These are phyloP conservation scores for Caerostris extrusa DNA, from an alignment of 1,140 invertebrate species.

Conservation along the genomic window DNA sequence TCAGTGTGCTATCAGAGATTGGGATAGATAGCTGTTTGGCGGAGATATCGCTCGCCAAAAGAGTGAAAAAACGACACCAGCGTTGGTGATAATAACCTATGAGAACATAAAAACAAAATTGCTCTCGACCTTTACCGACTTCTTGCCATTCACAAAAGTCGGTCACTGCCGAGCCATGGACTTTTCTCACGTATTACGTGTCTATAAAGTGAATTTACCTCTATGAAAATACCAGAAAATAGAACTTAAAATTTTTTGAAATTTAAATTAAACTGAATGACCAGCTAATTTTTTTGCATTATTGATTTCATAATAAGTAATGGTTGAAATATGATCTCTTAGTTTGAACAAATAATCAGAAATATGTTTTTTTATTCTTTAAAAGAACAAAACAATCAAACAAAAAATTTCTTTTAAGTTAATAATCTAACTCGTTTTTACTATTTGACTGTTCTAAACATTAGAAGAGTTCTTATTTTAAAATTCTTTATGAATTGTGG, in stretches of 20 bases:
- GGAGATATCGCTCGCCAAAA: conserved; percentile 55
- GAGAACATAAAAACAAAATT: not conserved
- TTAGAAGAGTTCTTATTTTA: too few relatives aligned
- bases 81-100: conserved; percentile 48
- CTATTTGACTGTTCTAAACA: too few relatives aligned
- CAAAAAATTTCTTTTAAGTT: too few relatives aligned
- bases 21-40: conserved; percentile 41
- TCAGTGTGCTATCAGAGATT: conserved; percentile 70
- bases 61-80: not conserved
- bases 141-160: not conserved
- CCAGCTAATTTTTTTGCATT: too few relatives aligned
- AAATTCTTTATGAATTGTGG: too few relatives aligned
- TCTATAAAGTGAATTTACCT: not conserved
- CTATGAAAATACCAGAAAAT: not conserved
- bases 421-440: too few relatives aligned
- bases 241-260: not conserved
- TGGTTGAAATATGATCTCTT: too few relatives aligned
- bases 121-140: conserved; percentile 55
- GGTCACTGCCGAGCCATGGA: conserved; percentile 48
- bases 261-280: not conserved
- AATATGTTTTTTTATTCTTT: too few relatives aligned
- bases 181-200: conserved; percentile 46
- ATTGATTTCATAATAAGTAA: too few relatives aligned
- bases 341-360: too few relatives aligned
- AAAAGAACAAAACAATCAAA: too few relatives aligned